Evolutionary conservation across 2,797 vertebrate species (phyloP).

Genomic region (Eulemur rubriventer): DNA sequence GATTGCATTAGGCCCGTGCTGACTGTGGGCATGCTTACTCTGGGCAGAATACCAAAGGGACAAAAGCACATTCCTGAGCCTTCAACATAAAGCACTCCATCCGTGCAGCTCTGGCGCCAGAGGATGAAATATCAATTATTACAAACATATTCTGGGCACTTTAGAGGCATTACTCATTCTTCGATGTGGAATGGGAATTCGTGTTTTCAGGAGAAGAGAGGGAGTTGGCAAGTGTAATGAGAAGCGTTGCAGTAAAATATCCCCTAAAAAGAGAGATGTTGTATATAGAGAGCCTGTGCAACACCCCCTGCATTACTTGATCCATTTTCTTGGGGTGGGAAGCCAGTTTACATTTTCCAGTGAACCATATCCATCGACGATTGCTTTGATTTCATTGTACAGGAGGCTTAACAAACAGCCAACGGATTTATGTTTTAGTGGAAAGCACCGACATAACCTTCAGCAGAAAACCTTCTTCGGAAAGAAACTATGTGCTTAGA

Average conservation of each 20-base stretch:
- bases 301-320: slow-evolving; percentile 2
- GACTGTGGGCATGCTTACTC: background rate
- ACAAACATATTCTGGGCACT: slow-evolving; percentile 67
- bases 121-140: slow-evolving; percentile 71
- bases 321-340: background rate
- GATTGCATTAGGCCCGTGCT: background rate
- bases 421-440: slow-evolving; percentile 62
- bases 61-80: background rate
- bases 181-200: slow-evolving; percentile 38
- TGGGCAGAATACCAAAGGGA: slow-evolving; percentile 23
- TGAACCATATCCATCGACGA: slow-evolving; percentile 43
- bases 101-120: slow-evolving; percentile 19
- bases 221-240: slow-evolving; percentile 32
- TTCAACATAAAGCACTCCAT: slow-evolving; percentile 28
- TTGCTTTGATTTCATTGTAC: slow-evolving; percentile 68
- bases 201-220: background rate
- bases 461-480: slow-evolving; percentile 77
- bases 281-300: background rate
- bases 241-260: slow-evolving; percentile 7
- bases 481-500: slow-evolving; percentile 71
- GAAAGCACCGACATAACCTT: slow-evolving; percentile 76
- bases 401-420: slow-evolving; percentile 70
- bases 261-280: slow-evolving; percentile 5
- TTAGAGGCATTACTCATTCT: slow-evolving; percentile 63
- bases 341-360: slow-evolving; percentile 63